Evolutionary conservation across 2,888 invertebrate genomes (phyloP).

Genomic region (Oconnorella tubifera): DNA sequence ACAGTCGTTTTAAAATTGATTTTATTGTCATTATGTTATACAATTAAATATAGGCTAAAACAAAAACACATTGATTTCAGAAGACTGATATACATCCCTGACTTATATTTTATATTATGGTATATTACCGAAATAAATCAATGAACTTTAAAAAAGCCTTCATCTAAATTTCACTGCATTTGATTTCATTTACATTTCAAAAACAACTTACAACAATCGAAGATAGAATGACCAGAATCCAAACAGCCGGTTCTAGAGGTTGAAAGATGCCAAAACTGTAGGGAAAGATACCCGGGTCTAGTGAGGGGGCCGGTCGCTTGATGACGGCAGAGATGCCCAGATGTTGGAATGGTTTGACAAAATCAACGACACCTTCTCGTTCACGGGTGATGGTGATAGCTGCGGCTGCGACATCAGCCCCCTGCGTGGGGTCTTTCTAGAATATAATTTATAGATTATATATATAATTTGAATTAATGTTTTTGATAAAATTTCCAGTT

Average conservation of each 20-base stretch:
- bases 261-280: slow-evolving; percentile 22
- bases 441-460: neutral
- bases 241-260: slow-evolving; percentile 24
- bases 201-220: slow-evolving; percentile 24
- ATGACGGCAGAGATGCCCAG: slow-evolving; percentile 26
- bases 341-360: slow-evolving; percentile 30
- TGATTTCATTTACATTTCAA: too few relatives aligned
- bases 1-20: too few relatives aligned
- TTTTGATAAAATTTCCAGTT: too few relatives aligned
- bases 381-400: slow-evolving; percentile 14
- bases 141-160: too few relatives aligned
- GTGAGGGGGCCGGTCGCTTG: slow-evolving; percentile 14
- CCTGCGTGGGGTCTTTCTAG: slow-evolving; percentile 10
- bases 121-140: too few relatives aligned
- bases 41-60: too few relatives aligned
- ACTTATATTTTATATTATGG: too few relatives aligned
- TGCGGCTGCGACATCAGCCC: slow-evolving; percentile 17
- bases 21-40: too few relatives aligned
- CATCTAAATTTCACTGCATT: too few relatives aligned
- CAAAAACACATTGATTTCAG: too few relatives aligned
- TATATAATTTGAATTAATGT: neutral
- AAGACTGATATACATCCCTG: too few relatives aligned
- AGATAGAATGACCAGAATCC: slow-evolving; percentile 16
- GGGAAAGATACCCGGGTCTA: slow-evolving; percentile 9
- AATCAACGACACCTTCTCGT: slow-evolving; percentile 24